These are phyloP conservation scores for Holothuria glaberrima DNA, from an alignment of 35 echinoderm and acorn worm genomes.

Conservation along the genomic window DNA sequence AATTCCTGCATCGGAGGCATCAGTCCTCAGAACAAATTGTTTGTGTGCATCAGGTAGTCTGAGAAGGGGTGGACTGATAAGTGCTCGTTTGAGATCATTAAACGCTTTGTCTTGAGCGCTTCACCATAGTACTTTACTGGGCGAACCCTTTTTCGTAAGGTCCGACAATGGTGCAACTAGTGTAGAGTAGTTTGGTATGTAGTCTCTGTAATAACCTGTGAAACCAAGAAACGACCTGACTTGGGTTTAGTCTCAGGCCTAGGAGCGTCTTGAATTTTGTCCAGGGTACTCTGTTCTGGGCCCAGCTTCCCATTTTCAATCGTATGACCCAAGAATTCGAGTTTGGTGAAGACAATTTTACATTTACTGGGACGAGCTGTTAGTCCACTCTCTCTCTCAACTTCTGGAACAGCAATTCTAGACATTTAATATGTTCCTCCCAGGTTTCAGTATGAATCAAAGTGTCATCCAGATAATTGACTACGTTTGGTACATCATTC, in stretches of 20 bases:
- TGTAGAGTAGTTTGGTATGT: slow-evolving; percentile 1
- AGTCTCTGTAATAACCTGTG: too few relatives aligned
- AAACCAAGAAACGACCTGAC: too few relatives aligned
- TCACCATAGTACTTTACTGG: background rate
- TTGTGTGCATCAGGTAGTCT: too few relatives aligned
- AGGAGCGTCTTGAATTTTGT: too few relatives aligned
- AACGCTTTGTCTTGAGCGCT: background rate
- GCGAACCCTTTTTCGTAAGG: background rate
- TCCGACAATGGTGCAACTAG: background rate
- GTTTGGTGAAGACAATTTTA: too few relatives aligned
- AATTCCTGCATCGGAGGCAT: too few relatives aligned
- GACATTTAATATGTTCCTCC: slow-evolving; percentile 28
- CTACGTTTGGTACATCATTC: background rate
- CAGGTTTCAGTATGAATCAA: slow-evolving; percentile 47
- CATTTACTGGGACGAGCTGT: too few relatives aligned
- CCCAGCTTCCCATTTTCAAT: background rate
- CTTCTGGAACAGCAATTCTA: too few relatives aligned
- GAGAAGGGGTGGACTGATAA: slow-evolving; percentile 4
- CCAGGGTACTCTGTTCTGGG: background rate
- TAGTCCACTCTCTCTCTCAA: too few relatives aligned
- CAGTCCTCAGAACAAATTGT: too few relatives aligned
- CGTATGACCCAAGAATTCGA: background rate
- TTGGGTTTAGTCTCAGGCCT: too few relatives aligned
- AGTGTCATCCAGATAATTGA: slow-evolving; percentile 61
- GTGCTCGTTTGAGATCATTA: background rate